Percentiles rank a stretch among this genome's conserved stretches.
These are phyloP conservation scores for Columbina picui DNA, from an alignment of 2,113 vertebrate genomes.

Conservation along the genomic window DNA sequence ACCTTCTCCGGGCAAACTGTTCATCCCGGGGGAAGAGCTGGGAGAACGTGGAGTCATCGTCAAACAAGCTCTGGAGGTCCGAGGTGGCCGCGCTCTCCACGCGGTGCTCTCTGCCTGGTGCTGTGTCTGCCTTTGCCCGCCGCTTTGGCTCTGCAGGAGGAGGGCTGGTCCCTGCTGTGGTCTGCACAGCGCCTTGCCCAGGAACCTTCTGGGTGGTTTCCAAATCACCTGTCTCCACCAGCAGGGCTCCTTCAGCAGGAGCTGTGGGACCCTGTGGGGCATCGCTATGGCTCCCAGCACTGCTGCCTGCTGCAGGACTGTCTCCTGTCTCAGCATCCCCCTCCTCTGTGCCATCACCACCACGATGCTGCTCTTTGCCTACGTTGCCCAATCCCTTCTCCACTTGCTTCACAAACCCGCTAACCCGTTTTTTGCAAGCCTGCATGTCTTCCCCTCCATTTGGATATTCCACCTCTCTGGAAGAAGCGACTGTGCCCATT, in stretches of 20 bases:
- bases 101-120: neutral
- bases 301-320: fast-evolving
- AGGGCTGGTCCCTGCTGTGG: fast-evolving
- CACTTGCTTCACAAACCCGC: neutral
- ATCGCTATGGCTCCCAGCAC: fast-evolving
- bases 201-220: neutral
- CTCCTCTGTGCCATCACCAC: neutral
- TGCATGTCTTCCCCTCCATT: neutral
- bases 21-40: conserved; percentile 88
- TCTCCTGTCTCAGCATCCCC: neutral
- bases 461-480: neutral
- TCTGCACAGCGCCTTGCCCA: neutral
- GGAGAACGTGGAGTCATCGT: conserved; percentile 88
- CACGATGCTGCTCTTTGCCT: neutral
- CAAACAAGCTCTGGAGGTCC: conserved; percentile 79
- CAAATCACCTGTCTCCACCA: neutral
- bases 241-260: neutral
- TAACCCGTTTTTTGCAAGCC: neutral
- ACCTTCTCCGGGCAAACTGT: conserved; percentile 85
- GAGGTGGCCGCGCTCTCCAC: neutral
- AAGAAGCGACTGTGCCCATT: fast-evolving
- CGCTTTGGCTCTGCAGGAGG: neutral
- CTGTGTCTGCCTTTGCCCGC: neutral
- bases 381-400: neutral
- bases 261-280: neutral